phyloP scores from a whole-genome alignment of 2,888 invertebrate species.

The Nysson spinosus region DNA sequence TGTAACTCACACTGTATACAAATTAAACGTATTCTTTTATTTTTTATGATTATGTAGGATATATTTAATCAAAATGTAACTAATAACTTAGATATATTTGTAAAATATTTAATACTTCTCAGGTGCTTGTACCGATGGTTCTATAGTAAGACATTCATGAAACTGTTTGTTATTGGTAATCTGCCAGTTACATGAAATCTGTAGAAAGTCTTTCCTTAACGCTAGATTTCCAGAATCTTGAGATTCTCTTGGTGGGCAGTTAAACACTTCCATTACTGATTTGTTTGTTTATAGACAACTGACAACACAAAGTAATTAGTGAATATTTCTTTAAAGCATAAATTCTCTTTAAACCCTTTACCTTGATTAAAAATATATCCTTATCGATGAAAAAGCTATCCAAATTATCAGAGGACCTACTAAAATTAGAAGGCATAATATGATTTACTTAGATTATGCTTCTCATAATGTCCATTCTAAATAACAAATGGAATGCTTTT shows the following conservation, averaged over 20 bases:
- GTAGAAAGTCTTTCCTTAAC: conserved; percentile 31
- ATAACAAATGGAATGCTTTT: too few species aligned
- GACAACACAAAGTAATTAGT: not conserved
- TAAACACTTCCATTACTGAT: conserved; percentile 25
- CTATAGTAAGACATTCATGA: conserved; percentile 60
- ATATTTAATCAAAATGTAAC: not conserved
- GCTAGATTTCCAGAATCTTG: not conserved
- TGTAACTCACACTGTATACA: too few species aligned
- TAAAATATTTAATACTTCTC: conserved; percentile 56
- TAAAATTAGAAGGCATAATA: too few species aligned
- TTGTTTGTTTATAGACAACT: too few species aligned
- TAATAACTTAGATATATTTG: conserved; percentile 6
- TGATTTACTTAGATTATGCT: too few species aligned
- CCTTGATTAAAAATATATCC: too few species aligned
- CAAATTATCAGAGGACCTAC: too few species aligned
- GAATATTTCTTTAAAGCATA: not conserved
- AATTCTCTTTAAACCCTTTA: too few species aligned
- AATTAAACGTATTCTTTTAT: not conserved
- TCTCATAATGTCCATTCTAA: too few species aligned
- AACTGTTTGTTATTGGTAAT: conserved; percentile 62
- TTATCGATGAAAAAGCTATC: too few species aligned
- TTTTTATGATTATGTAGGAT: not conserved
- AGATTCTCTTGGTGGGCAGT: not conserved
- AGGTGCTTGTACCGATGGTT: conserved; percentile 38
- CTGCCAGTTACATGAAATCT: conserved; percentile 65